Percentiles rank a stretch among this genome's conserved stretches.
These are phyloP conservation scores for Artibeus jamaicensis DNA, from an alignment of 2,797 vertebrate genomes.

Conservation along the genomic window DNA sequence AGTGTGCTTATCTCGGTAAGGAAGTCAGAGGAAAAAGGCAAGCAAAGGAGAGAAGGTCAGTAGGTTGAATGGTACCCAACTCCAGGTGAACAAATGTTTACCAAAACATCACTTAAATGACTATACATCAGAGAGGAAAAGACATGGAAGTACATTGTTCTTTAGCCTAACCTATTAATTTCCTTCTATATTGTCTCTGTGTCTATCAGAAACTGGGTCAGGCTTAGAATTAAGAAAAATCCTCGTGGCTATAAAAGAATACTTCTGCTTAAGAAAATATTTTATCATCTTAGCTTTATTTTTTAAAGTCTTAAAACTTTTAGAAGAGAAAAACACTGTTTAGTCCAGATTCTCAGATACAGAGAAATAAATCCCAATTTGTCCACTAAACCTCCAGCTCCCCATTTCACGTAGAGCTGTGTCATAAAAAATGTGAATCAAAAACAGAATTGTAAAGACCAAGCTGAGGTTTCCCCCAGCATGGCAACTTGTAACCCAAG, in stretches of 20 bases:
- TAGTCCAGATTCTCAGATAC: neutral
- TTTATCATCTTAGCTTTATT: neutral
- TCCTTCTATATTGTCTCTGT: neutral
- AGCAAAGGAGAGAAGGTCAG: neutral
- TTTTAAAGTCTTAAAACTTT: neutral
- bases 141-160: neutral
- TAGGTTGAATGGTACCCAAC: neutral
- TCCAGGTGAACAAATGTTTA: neutral
- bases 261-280: neutral
- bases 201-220: neutral
- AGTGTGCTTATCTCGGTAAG: neutral
- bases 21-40: neutral
- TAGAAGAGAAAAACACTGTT: neutral
- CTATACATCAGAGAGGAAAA: neutral
- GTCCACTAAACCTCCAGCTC: neutral
- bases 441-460: neutral
- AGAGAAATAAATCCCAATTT: neutral
- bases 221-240: neutral
- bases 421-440: neutral
- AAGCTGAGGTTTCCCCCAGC: neutral
- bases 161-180: neutral
- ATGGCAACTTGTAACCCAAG: neutral
- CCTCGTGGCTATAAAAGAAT: neutral
- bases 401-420: neutral
- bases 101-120: neutral